phyloP scores from a whole-genome alignment of 2,113 vertebrate species.

The Burhinus oedicnemus region DNA sequence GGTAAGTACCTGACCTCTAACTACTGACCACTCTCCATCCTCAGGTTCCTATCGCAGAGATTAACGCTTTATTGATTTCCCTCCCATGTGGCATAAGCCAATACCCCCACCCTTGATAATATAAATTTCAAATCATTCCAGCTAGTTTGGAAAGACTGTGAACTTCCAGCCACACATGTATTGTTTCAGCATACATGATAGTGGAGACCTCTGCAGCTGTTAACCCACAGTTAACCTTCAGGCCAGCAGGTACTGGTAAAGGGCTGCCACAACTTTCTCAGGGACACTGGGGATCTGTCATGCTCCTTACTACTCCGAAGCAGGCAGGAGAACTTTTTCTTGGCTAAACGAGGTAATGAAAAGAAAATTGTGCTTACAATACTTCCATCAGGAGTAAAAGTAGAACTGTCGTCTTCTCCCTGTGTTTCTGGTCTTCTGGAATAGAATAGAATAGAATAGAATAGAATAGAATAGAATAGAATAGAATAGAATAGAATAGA shows the following conservation, averaged over 20 bases:
- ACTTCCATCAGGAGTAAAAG: background rate
- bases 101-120: background rate
- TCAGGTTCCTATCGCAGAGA: background rate
- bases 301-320: background rate
- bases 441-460: background rate
- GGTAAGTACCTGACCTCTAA: background rate
- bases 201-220: background rate
- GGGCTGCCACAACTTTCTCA: background rate
- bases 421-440: background rate
- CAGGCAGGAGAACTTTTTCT: background rate
- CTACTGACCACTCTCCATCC: background rate
- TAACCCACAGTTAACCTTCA: background rate
- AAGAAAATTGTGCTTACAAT: background rate
- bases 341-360: background rate
- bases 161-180: rapidly evolving
- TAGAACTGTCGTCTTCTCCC: background rate
- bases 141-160: background rate
- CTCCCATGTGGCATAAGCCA: background rate
- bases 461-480: background rate
- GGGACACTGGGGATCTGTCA: background rate
- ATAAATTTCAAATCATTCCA: background rate
- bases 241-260: background rate
- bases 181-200: background rate
- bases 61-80: background rate
- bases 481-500: background rate